Base-by-base conservation (phyloP, 2,797 vertebrate genomes). In the Nannoperca australis region DNA sequence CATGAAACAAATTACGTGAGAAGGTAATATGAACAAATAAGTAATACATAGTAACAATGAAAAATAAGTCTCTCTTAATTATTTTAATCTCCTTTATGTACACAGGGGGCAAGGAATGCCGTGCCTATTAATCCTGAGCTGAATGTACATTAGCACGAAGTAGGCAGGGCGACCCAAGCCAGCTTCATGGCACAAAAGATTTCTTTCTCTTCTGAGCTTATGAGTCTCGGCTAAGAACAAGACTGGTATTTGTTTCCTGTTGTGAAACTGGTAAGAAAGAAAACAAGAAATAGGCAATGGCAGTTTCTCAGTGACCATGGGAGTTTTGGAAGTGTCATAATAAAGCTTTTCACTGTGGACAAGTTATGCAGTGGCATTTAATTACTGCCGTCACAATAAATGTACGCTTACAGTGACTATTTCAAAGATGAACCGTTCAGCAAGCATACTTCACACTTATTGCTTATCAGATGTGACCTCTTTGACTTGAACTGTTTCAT, bases 191-290 rank as follows among this genome's bases (percentile, higher is more conserved):
- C 83, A 91, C 88, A 91, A 92, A 85, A 84, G 89, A 68, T 49
- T 55, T 54, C 88, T 90, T 93, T 92, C 82, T 90, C 60, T 76
- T 71, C 55, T 73, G 53, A 88, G 81, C 81, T 83, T 82, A 79
- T 64, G 63, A 75, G 70, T 78, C 75, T 51, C 76, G 76, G 71
- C 84, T 78, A 81, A 86, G 85, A 82, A 89, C 74, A 87, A 83
- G 7, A 75, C 64, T 54, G 4, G 64, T 53, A 89, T 88, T 91
- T 92, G 81, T 87, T 85, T 89, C 65, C 69, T 85, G 73, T 90
- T 91, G 81, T 85, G 87, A 88, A 90, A 92, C 73, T 47, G 51
- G 45, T 61, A 55, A 64, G 38, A 82, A 82, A 72, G 38, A 75
- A 71, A 70, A 69, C 13, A 73, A 70, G 36, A 78, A 81, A 80